These are phyloP conservation scores for Synergus gifuensis DNA, from an alignment of 2,888 invertebrate genomes.

Conservation along the genomic window DNA sequence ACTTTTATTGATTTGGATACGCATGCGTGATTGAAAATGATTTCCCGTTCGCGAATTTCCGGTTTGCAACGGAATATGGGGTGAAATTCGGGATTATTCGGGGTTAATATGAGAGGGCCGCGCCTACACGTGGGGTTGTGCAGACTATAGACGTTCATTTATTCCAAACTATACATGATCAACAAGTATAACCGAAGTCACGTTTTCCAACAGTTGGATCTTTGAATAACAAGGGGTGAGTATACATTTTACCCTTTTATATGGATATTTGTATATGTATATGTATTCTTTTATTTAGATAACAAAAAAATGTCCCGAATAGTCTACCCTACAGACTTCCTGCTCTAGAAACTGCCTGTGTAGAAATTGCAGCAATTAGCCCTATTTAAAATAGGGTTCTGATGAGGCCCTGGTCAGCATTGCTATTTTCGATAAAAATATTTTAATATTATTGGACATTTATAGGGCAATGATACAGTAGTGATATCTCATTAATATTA, in stretches of 20 bases:
- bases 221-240: background rate
- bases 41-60: slow-evolving; percentile 43
- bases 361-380: no score
- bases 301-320: no score
- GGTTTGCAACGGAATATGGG: slow-evolving; percentile 46
- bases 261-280: background rate
- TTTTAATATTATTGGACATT: no score
- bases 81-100: slow-evolving; percentile 54
- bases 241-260: background rate
- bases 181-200: slow-evolving; percentile 48
- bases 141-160: slow-evolving; percentile 41
- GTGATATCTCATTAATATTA: no score
- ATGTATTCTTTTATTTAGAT: no score
- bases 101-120: slow-evolving; percentile 57
- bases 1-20: slow-evolving; percentile 55
- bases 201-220: background rate
- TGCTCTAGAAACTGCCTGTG: no score
- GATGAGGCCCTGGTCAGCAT: no score
- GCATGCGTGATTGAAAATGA: slow-evolving; percentile 54
- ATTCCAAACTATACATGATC: slow-evolving; percentile 45
- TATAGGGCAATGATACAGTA: no score
- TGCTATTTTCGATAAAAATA: no score
- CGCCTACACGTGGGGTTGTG: slow-evolving; percentile 63
- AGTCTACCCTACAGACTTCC: no score
- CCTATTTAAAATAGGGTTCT: no score